Percentiles rank a stretch among this genome's conserved stretches.
phyloP scores from a whole-genome alignment of 2,888 invertebrate species.

The Globia sparganii region DNA sequence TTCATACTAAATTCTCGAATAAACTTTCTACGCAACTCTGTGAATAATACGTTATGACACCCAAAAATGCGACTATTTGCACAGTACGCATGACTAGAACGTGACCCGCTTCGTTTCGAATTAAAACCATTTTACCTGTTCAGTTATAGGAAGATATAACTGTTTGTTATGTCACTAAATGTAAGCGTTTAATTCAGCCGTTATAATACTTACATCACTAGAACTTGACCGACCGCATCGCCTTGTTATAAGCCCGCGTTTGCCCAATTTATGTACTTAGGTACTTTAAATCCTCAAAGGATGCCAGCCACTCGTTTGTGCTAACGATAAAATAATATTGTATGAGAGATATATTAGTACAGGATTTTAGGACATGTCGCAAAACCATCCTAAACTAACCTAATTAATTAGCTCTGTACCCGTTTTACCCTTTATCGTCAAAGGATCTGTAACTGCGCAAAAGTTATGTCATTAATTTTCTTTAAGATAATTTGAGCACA shows the following conservation, averaged over 20 bases:
- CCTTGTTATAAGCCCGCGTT: neutral
- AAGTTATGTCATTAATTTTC: slow-evolving; percentile 3
- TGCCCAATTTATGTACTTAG: neutral
- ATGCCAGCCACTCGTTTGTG: neutral
- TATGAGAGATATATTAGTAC: neutral
- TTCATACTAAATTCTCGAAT: neutral
- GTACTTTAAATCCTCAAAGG: slow-evolving; percentile 23
- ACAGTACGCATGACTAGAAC: slow-evolving; percentile 14
- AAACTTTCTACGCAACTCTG: slow-evolving; percentile 3
- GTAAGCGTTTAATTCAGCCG: neutral
- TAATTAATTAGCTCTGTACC: neutral
- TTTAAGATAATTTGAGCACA: neutral
- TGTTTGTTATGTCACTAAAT: slow-evolving; percentile 18
- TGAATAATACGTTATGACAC: slow-evolving; percentile 25
- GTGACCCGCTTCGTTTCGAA: slow-evolving; percentile 29
- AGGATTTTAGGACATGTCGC: neutral
- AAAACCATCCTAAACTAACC: neutral
- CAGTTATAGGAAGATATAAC: slow-evolving; percentile 19
- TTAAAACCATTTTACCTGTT: slow-evolving; percentile 9
- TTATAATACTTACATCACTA: slow-evolving; percentile 3
- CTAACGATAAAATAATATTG: neutral
- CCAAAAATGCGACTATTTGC: slow-evolving; percentile 17
- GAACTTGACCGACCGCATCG: neutral
- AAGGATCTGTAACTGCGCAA: neutral
- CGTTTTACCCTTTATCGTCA: neutral